Evolutionary conservation across 2,888 invertebrate genomes (phyloP).

Genomic region (Lepetodrilus schrolli): DNA sequence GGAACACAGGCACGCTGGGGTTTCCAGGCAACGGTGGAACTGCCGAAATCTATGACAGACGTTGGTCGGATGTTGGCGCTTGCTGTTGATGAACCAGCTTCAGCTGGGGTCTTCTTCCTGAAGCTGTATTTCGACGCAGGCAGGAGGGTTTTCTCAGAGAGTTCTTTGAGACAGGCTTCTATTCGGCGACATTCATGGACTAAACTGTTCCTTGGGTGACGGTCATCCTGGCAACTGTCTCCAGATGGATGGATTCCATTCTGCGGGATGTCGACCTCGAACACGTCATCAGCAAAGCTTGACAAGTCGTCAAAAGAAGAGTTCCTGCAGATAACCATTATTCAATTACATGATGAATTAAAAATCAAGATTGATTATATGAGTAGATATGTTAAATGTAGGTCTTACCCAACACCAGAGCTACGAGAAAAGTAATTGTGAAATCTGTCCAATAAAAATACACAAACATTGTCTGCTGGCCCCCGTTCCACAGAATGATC

Average conservation of each 20-base stretch:
- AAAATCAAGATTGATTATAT: too few relatives aligned
- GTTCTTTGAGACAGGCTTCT: conserved; percentile 49
- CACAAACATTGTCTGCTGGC: too few relatives aligned
- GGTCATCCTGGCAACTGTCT: background rate
- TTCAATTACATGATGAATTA: too few relatives aligned
- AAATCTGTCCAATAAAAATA: too few relatives aligned
- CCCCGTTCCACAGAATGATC: too few relatives aligned
- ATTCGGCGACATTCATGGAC: conserved; percentile 50
- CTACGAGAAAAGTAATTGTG: too few relatives aligned
- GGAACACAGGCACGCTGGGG: background rate
- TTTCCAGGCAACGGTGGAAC: too few relatives aligned
- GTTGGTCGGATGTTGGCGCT: background rate
- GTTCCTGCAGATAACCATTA: too few relatives aligned
- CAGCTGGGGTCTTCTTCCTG: background rate
- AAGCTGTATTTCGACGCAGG: background rate
- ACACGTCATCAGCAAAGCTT: conserved; percentile 12
- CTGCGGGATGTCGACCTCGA: too few relatives aligned
- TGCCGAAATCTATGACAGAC: background rate
- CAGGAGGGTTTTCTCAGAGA: conserved; percentile 37
- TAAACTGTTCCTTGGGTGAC: too few relatives aligned
- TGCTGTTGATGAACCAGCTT: background rate
- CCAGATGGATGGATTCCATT: background rate
- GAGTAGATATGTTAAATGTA: too few relatives aligned
- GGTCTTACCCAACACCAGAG: too few relatives aligned
- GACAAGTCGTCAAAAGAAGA: background rate